Conservation (phyloP, 2,797 vertebrate species). For the Oryzias sinensis region DNA sequence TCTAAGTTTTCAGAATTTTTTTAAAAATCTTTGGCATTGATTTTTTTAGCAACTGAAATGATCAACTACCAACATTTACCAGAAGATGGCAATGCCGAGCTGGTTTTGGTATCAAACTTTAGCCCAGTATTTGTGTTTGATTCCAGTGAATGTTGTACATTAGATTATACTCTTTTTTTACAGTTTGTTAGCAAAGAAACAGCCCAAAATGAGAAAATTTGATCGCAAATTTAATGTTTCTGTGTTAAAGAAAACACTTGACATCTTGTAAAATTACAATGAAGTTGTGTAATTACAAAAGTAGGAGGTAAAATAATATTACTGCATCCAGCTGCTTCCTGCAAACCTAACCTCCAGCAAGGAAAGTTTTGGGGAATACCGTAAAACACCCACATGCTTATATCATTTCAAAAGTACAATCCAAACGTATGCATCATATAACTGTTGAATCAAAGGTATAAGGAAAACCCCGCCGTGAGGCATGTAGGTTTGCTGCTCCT, state of each 20-base stretch:
- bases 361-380: slow-evolving; percentile 59
- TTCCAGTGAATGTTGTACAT: neutral
- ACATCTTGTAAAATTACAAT: slow-evolving; percentile 11
- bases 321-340: slow-evolving; percentile 28
- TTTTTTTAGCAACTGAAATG: neutral
- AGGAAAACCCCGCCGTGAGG: slow-evolving; percentile 48
- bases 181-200: neutral
- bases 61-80: slow-evolving; percentile 13
- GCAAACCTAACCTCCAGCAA: slow-evolving; percentile 1
- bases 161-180: slow-evolving; percentile 1
- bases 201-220: slow-evolving; percentile 4
- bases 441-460: slow-evolving; percentile 41
- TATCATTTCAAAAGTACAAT: slow-evolving; percentile 9
- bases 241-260: neutral
- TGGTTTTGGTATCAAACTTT: slow-evolving; percentile 11
- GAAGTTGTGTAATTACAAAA: slow-evolving; percentile 2
- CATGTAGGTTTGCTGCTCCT: slow-evolving; percentile 58
- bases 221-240: neutral
- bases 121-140: neutral
- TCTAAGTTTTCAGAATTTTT: slow-evolving; percentile 21
- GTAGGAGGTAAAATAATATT: neutral
- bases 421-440: slow-evolving; percentile 26
- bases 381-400: slow-evolving; percentile 13
- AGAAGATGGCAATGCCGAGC: slow-evolving; percentile 68
- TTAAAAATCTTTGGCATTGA: slow-evolving; percentile 22